Conservation (phyloP, 2,888 invertebrate species). For the Alloscopus bannaensis region DNA sequence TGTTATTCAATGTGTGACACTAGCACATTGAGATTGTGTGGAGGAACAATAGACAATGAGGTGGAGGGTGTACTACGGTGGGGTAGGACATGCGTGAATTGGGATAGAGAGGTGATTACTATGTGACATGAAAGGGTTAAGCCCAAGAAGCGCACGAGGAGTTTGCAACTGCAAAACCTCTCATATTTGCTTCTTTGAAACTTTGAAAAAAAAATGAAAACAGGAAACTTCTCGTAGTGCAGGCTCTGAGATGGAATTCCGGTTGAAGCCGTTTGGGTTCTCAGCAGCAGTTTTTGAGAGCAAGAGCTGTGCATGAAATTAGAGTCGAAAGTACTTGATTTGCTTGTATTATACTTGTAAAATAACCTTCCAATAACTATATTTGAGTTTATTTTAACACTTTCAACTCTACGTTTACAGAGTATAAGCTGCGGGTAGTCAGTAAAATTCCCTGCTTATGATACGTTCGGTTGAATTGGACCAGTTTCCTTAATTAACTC, state of each 20-base stretch:
- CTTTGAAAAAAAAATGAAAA: slow-evolving; percentile 41
- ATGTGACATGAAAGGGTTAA: not conserved
- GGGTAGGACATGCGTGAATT: not conserved
- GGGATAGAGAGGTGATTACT: slow-evolving; percentile 13
- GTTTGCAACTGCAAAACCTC: not conserved
- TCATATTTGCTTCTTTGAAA: not conserved
- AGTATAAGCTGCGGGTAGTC: too few species aligned
- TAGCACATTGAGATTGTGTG: too few species aligned
- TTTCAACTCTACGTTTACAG: too few species aligned
- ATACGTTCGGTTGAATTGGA: too few species aligned
- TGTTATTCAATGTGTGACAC: too few species aligned
- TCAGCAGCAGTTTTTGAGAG: not conserved
- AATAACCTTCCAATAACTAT: too few species aligned
- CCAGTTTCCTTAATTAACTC: too few species aligned
- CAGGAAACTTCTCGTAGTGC: slow-evolving; percentile 35
- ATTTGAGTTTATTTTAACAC: too few species aligned
- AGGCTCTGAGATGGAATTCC: slow-evolving; percentile 50
- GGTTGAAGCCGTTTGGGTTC: slow-evolving; percentile 10
- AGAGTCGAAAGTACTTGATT: too few species aligned
- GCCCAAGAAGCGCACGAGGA: not conserved
- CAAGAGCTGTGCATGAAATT: not conserved
- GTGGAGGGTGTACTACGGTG: not conserved
- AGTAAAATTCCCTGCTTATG: too few species aligned
- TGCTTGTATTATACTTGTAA: too few species aligned
- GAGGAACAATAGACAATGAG: not conserved